These are phyloP conservation scores for Halocynthia roretzi DNA, from an alignment of 23 tunicate species.

Conservation along the genomic window DNA sequence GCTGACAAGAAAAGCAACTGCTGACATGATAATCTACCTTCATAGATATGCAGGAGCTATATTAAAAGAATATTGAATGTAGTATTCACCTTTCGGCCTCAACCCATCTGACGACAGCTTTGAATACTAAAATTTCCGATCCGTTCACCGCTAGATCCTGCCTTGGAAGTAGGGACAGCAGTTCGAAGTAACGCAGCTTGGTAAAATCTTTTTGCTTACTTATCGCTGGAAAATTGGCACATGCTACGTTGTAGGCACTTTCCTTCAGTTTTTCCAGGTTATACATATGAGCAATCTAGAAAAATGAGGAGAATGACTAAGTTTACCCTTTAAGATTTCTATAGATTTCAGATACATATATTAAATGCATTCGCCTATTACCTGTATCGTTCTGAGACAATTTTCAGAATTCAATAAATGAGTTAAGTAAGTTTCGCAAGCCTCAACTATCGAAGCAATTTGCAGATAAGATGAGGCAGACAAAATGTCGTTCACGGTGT, in stretches of 20 bases:
- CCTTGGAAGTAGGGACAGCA: slow-evolving; percentile 37
- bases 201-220: slow-evolving; percentile 40
- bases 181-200: slow-evolving; percentile 45
- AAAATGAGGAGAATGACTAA: not conserved
- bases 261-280: slow-evolving; percentile 36
- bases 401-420: slow-evolving; percentile 26
- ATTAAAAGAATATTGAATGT: no score
- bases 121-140: slow-evolving; percentile 36
- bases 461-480: slow-evolving; percentile 63
- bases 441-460: slow-evolving; percentile 48
- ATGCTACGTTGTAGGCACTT: slow-evolving; percentile 17
- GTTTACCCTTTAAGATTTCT: not conserved
- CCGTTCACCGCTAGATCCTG: slow-evolving; percentile 22
- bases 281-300: slow-evolving; percentile 51
- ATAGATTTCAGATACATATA: not conserved
- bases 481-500: slow-evolving; percentile 47
- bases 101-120: slow-evolving; percentile 50
- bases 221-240: slow-evolving; percentile 35
- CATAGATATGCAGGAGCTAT: no score
- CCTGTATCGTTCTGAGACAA: slow-evolving; percentile 52
- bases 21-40: no score
- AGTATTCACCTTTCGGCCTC: slow-evolving; percentile 43
- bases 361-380: slow-evolving; percentile 1
- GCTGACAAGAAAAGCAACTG: no score
- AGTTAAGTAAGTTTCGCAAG: slow-evolving; percentile 32